These are phyloP conservation scores for Vicugna pacos DNA, from an alignment of 2,113 vertebrate genomes.

Conservation along the genomic window DNA sequence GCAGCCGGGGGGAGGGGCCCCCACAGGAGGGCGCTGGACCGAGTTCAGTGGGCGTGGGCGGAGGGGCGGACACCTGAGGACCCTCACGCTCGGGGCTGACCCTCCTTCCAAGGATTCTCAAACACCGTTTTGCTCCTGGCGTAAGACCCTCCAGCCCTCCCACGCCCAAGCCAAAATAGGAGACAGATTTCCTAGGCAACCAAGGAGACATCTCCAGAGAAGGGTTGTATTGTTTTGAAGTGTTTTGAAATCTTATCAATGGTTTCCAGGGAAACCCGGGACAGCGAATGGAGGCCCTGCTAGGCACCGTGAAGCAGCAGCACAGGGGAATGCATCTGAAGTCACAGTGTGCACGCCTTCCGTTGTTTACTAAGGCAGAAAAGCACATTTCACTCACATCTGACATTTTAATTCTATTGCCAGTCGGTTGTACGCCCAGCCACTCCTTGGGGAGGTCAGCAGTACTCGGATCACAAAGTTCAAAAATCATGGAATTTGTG, in stretches of 20 bases:
- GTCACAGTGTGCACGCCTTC: accelerated
- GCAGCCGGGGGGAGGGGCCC: accelerated
- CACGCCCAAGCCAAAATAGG: background rate
- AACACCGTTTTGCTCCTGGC: background rate
- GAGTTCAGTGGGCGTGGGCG: accelerated
- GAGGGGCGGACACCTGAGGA: background rate
- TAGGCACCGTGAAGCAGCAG: background rate
- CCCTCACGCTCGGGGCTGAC: background rate
- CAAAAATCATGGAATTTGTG: background rate
- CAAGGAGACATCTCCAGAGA: conserved; percentile 20
- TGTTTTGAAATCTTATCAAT: conserved; percentile 80
- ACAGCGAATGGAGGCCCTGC: background rate
- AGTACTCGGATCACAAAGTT: background rate
- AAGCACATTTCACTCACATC: background rate
- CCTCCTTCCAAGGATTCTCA: background rate
- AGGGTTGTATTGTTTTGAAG: conserved; percentile 50
- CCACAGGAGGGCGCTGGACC: accelerated
- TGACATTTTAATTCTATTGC: background rate
- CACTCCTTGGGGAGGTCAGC: background rate
- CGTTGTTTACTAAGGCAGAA: background rate
- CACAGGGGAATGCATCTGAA: accelerated
- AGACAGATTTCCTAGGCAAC: conserved; percentile 71
- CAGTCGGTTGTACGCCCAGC: accelerated
- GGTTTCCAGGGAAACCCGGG: conserved; percentile 78
- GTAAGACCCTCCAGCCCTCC: background rate